These are phyloP conservation scores for Trissoscelio sp. DNA, from an alignment of 2,888 invertebrate genomes.

Conservation along the genomic window DNA sequence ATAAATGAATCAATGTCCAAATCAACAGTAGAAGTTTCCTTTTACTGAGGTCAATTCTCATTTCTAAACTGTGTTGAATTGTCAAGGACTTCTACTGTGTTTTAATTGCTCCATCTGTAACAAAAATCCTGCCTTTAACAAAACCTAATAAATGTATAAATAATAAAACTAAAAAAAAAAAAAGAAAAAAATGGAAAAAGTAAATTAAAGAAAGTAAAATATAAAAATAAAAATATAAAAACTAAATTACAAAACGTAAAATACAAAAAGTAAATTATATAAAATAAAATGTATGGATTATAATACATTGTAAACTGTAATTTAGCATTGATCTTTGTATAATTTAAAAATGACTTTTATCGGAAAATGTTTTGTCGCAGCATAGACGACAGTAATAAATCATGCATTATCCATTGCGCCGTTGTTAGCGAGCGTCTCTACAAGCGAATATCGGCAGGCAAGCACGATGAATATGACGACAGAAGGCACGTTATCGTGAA, in stretches of 20 bases:
- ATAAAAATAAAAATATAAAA: too few species aligned
- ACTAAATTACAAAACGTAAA: too few species aligned
- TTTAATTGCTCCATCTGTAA: conserved; percentile 80
- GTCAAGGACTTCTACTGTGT: conserved; percentile 51
- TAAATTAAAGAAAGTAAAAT: too few species aligned
- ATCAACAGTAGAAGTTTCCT: conserved; percentile 58
- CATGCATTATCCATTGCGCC: conserved; percentile 23
- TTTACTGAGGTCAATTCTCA: conserved; percentile 1
- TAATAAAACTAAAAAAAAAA: too few species aligned
- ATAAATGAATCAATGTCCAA: conserved; percentile 66
- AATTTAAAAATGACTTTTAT: too few species aligned
- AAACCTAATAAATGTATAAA: conserved; percentile 76
- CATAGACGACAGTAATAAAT: conserved; percentile 17
- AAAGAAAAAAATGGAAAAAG: too few species aligned
- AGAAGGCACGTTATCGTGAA: conserved; percentile 47
- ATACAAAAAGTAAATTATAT: too few species aligned
- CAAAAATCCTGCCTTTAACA: conserved; percentile 81
- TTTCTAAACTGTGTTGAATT: neutral
- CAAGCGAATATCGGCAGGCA: conserved; percentile 35
- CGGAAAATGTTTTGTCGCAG: too few species aligned
- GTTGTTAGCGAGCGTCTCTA: conserved; percentile 39
- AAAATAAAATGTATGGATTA: too few species aligned
- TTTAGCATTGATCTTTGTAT: too few species aligned
- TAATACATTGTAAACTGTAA: too few species aligned
- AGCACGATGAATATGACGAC: conserved; percentile 56